Evolutionary conservation across 2,888 invertebrate species (phyloP), one percentile per base, ranked within the genome.

Genomic region (Drosophila eohydei): DNA sequence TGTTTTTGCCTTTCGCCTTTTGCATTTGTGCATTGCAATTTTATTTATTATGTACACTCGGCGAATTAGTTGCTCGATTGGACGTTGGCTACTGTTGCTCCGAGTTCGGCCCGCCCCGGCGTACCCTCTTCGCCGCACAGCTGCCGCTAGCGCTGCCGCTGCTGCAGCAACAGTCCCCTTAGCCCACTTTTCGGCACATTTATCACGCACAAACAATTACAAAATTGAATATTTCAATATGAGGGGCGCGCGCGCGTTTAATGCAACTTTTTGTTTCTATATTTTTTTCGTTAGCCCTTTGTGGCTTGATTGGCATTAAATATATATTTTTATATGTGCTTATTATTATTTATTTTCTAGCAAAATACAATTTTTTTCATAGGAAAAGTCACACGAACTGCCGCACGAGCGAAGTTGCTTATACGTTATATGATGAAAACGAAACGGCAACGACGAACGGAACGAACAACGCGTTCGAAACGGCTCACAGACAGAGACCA

Each of bases 401-500:
- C 78, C 83, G 88, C 79, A 76, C 83, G 75, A 81, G 70, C 86
- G 67, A 81, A 79, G 81, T 73, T 75, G 86, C 85, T 88, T 89
- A 73, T 83, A 83, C 81, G 89, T 91, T 90, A 88, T 86, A 89
- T 89, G 86, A 89, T 88, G 89, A 85, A 85, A 84, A 91, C 84
- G 80, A 81, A 86, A 80, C 83, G 74, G 78, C 67, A 67, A 67
- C 74, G 78, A 65, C 65, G 61, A 78, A 57, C 66, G 66, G 67
- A 66, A 54, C 84, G 71, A 81, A 62, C 66, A 66, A 63, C 71
- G 75, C 76, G 65, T 58, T 68, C 59, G 63, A 72, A 77, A 66
- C 74, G 74, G 75, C 64, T 50, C 71, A 71, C 60, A 65, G 76
- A 55, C 62, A 65, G 65, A 74, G 74, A 72, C 78, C 64, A 75